These are phyloP conservation scores for Rugalucina vietnamica DNA, from an alignment of 2,888 invertebrate species.

Conservation along the genomic window DNA sequence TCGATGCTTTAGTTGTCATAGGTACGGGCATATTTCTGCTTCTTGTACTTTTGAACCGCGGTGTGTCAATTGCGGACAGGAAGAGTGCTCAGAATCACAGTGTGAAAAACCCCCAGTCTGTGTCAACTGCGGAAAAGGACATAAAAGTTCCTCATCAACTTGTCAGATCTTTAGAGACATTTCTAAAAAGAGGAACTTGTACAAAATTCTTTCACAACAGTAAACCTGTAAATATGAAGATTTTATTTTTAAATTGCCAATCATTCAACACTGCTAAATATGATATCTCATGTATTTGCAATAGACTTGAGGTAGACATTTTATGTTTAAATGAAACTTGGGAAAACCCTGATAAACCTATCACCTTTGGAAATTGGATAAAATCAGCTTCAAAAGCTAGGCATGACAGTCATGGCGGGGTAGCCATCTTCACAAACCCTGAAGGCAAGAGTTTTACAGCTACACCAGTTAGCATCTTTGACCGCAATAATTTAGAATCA, in stretches of 20 bases:
- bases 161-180: neutral
- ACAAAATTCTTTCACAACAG: too few relatives aligned
- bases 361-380: neutral
- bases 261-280: neutral
- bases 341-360: neutral
- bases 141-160: neutral
- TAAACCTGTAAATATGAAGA: neutral
- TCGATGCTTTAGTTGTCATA: neutral
- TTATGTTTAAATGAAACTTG: constrained; percentile 1
- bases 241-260: neutral
- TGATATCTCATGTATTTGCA: neutral
- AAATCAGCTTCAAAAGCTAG: neutral
- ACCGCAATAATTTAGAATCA: neutral
- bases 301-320: neutral
- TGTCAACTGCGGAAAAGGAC: neutral
- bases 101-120: neutral
- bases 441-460: neutral
- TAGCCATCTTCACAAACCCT: neutral
- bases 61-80: neutral
- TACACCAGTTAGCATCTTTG: neutral
- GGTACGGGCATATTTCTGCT: neutral
- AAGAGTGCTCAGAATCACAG: neutral
- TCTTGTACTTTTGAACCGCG: neutral
- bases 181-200: neutral
- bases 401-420: neutral